Base-by-base conservation (phyloP, 2,797 vertebrate genomes). In the Sebastes minor region DNA sequence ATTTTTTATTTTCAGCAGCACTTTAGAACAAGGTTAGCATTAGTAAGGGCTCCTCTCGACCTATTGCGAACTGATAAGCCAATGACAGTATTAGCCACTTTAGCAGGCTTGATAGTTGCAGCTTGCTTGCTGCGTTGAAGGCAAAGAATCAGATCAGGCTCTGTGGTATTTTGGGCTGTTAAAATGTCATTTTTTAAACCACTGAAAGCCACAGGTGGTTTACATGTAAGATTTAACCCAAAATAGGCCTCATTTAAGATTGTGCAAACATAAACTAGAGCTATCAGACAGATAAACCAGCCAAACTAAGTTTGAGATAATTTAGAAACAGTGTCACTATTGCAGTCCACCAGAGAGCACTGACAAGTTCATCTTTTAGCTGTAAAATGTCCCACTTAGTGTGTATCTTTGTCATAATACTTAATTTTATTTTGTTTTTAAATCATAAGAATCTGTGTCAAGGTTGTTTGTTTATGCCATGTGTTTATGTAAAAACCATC, bases 1-100 rank as follows among this genome's bases (percentile, higher is more conserved):
- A 30, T 61, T 57, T 62, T 6, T 70, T 69, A 56, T 72, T 78
- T 62, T 56, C 27, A 72, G 42, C 38, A 30, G 16, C 27, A 56
- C 18, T 7, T 65, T 23, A 64, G 23, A 71, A 32, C 6, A 72
- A 28, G 38, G 22, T 3, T 28, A 80, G 27, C 74, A 60, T 74
- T 42, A 32, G 38, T 68, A 55, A 65, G 42, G 71, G 46, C 22
- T 81, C 66, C 59, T 79, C 81, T 88, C 81, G 88, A 82, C 82
- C 74, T 85, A 81, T 90, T 81, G 88, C 68, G 67, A 63, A 60
- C 80, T 77, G 61, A 77, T 90, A 88, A 91, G 84, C 83, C 64
- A 78, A 25, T 79, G 75, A 88, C 74, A 86, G 73, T 32, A 84
- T 92, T 86, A 87, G 52, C 55, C 65, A 52, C 74, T 79, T 71